Conservation (phyloP, 1,140 invertebrate species). For the Aradophagus sp. region DNA sequence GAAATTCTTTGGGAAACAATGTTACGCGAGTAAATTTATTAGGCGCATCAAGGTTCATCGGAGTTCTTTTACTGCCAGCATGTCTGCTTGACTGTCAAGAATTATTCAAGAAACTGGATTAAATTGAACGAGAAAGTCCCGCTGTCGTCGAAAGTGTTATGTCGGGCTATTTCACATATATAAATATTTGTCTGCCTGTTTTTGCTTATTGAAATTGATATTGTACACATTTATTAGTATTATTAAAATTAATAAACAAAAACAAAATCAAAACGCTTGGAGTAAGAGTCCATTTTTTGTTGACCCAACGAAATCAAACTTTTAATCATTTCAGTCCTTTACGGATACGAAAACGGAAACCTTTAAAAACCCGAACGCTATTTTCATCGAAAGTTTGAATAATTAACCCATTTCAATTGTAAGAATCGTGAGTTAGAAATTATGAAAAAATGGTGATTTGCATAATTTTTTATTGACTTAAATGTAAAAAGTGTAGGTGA, state of each 20-base stretch:
- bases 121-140: constrained; percentile 71
- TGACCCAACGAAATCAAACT: too few relatives aligned
- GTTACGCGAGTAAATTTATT: constrained; percentile 45
- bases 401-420: constrained; percentile 18
- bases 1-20: constrained; percentile 28
- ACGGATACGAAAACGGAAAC: too few relatives aligned
- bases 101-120: constrained; percentile 73
- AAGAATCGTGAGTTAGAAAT: not conserved
- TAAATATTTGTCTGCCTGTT: constrained; percentile 38
- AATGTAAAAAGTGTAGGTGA: constrained; percentile 11
- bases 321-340: too few relatives aligned
- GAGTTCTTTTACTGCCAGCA: constrained; percentile 42
- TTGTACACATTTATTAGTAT: too few relatives aligned
- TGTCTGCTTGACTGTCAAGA: constrained; percentile 51
- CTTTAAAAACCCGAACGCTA: too few relatives aligned
- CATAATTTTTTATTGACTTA: constrained; percentile 14
- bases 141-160: constrained; percentile 67
- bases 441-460: too few relatives aligned
- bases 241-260: too few relatives aligned
- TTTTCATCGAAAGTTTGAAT: too few relatives aligned
- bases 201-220: too few relatives aligned
- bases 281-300: too few relatives aligned
- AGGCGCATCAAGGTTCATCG: constrained; percentile 40
- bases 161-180: constrained; percentile 38
- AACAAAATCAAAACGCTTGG: too few relatives aligned